Evolutionary conservation across 1,140 invertebrate species (phyloP).

Genomic region (Meloidogyne floridensis): DNA sequence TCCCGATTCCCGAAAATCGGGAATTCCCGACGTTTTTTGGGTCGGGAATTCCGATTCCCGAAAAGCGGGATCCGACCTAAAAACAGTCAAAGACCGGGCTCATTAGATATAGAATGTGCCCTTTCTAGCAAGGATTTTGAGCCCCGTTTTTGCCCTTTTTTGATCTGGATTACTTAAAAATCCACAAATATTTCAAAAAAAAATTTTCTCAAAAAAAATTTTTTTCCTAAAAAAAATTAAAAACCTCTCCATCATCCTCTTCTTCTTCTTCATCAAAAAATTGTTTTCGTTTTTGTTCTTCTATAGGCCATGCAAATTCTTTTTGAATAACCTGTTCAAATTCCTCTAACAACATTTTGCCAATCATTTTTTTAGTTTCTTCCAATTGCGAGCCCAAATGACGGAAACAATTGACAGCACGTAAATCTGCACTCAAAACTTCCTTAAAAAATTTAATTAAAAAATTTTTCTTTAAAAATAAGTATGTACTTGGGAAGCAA

Average conservation of each 20-base stretch:
- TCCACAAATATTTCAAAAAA: too few species aligned
- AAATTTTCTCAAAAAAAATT: too few species aligned
- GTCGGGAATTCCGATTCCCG: too few species aligned
- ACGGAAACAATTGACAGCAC: conserved; percentile 88
- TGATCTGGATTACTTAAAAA: too few species aligned
- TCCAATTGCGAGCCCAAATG: conserved; percentile 91
- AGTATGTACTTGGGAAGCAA: too few species aligned
- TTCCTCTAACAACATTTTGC: conserved; percentile 93
- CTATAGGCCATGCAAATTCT: conserved; percentile 83
- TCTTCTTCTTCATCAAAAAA: neutral
- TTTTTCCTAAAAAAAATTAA: neutral
- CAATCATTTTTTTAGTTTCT: conserved; percentile 92
- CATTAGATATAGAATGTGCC: too few species aligned
- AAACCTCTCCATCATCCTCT: neutral
- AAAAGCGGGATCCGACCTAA: too few species aligned
- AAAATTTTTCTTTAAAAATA: neutral
- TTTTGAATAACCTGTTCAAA: conserved; percentile 86
- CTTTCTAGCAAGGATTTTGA: too few species aligned
- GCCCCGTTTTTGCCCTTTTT: too few species aligned
- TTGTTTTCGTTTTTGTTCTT: conserved; percentile 70
- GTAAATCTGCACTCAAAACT: conserved; percentile 78
- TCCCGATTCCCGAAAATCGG: too few species aligned
- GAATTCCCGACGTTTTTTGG: too few species aligned
- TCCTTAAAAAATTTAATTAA: neutral
- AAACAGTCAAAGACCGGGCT: too few species aligned